phyloP scores from a whole-genome alignment of 2,797 vertebrate genomes.

The Acanthurus tractus region DNA sequence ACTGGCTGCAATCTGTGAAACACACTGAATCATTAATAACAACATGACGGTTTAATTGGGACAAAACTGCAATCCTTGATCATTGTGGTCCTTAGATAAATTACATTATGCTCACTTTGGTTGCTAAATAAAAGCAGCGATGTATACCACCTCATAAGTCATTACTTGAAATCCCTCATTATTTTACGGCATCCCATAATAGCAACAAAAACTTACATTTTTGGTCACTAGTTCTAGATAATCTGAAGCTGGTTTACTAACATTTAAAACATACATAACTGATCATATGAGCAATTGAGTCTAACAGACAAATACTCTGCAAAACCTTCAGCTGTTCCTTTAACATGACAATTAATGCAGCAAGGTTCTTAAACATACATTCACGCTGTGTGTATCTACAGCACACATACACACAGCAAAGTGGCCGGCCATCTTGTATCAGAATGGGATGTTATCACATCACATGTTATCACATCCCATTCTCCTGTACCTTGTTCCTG shows the following conservation, averaged over 20 bases:
- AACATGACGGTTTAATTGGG: not conserved
- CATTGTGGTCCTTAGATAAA: no score
- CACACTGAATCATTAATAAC: constrained; percentile 8
- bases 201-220: no score
- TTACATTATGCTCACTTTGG: no score
- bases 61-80: not conserved
- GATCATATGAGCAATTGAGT: not conserved
- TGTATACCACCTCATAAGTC: no score
- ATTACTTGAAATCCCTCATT: no score
- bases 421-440: not conserved
- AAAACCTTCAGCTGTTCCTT: not conserved
- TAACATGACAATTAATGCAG: not conserved
- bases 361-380: no score
- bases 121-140: no score
- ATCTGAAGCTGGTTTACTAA: not conserved
- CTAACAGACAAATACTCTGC: not conserved
- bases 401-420: not conserved
- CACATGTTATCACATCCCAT: not conserved
- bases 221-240: not conserved
- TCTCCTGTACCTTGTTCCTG: constrained; percentile 74
- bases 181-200: no score
- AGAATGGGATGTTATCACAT: not conserved
- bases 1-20: constrained; percentile 62
- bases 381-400: not conserved
- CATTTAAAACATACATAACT: not conserved